Percentiles rank a stretch among this genome's conserved stretches.
Evolutionary conservation across 2,113 vertebrate species (phyloP).

Genomic region (Hypomesus transpacificus): DNA sequence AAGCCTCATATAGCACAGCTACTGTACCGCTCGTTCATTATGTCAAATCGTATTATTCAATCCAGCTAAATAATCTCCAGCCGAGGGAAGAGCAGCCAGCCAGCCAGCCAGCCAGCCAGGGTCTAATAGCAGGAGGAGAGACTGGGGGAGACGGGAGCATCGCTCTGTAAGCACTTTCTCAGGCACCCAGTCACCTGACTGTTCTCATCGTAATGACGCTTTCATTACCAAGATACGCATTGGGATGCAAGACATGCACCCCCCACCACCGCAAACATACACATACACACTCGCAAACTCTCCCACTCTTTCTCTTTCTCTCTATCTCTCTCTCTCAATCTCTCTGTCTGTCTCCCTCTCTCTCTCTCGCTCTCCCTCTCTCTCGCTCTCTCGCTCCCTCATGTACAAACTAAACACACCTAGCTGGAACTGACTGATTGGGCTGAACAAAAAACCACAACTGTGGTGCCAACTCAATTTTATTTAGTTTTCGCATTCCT

Average conservation of each 20-base stretch:
- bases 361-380: not conserved
- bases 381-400: constrained; percentile 3
- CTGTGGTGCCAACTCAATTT: constrained; percentile 25
- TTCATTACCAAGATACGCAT: constrained; percentile 49
- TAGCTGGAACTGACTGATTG: constrained; percentile 29
- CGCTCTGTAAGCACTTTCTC: constrained; percentile 52
- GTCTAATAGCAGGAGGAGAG: constrained; percentile 51
- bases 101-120: constrained; percentile 49
- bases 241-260: constrained; percentile 53
- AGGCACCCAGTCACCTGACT: constrained; percentile 41
- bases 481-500: not conserved
- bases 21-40: constrained; percentile 47
- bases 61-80: constrained; percentile 52
- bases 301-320: not conserved
- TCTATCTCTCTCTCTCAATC: not conserved
- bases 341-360: not conserved
- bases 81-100: constrained; percentile 53
- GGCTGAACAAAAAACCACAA: constrained; percentile 19
- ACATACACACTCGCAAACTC: constrained; percentile 34
- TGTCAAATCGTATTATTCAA: constrained; percentile 56
- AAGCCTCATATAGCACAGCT: constrained; percentile 41
- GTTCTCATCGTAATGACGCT: constrained; percentile 53
- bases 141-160: constrained; percentile 48
- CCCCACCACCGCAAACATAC: not conserved
- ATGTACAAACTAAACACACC: constrained; percentile 21